Evolutionary conservation across 2,797 vertebrate genomes (phyloP).

Genomic region (Phaenicophaeus curvirostris): DNA sequence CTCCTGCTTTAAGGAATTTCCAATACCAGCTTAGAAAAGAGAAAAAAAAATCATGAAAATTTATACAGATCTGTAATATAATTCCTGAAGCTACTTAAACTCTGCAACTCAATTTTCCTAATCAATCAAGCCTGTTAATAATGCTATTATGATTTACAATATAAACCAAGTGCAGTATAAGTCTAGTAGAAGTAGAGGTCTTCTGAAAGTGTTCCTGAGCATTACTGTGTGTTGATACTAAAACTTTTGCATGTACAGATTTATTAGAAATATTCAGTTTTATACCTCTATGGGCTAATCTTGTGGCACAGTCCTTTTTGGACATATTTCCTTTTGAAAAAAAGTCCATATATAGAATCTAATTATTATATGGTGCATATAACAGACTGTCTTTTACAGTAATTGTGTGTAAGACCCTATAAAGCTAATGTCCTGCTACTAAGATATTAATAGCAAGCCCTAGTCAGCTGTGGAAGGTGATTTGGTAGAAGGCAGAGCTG

Average conservation of each 20-base stretch:
- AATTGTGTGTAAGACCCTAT: constrained; percentile 2
- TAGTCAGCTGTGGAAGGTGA: background rate
- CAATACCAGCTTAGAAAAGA: background rate
- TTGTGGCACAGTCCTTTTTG: background rate
- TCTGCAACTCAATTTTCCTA: constrained; percentile 20
- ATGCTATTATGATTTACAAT: background rate
- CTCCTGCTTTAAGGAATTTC: background rate
- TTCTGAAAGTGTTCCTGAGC: background rate
- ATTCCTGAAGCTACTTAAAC: constrained; percentile 30
- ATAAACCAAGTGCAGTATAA: background rate
- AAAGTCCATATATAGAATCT: background rate
- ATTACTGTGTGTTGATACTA: background rate
- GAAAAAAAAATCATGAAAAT: constrained; percentile 43
- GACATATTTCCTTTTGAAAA: background rate
- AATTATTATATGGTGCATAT: background rate
- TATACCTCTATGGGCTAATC: background rate
- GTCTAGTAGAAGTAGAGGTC: background rate
- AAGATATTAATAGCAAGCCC: constrained; percentile 46
- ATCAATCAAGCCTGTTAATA: constrained; percentile 29
- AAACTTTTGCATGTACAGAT: background rate
- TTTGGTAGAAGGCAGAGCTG: background rate
- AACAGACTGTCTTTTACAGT: background rate
- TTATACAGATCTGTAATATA: background rate
- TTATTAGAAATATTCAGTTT: background rate
- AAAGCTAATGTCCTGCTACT: background rate